Conservation (phyloP, 2,888 invertebrate species). For the Cheilosia vulpina region DNA sequence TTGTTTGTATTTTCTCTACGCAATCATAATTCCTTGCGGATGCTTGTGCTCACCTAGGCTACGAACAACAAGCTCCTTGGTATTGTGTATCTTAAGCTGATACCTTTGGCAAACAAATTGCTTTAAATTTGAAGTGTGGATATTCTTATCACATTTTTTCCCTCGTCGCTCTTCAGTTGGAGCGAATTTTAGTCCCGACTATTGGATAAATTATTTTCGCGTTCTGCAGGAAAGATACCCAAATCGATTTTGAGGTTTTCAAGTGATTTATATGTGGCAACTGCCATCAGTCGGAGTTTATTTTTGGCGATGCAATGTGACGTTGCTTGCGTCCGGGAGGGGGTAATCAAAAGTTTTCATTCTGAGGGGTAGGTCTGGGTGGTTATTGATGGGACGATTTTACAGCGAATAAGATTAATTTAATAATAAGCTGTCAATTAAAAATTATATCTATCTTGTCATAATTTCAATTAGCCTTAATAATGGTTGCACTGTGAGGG, state of each 20-base stretch:
- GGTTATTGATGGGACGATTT: conserved; percentile 4
- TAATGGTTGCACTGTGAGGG: no score
- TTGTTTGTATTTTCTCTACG: not conserved
- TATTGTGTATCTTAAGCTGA: not conserved
- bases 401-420: no score
- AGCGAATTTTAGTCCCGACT: not conserved
- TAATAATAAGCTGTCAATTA: no score
- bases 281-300: conserved; percentile 10
- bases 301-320: conserved; percentile 8
- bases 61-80: not conserved
- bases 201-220: conserved; percentile 25
- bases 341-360: not conserved
- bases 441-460: no score
- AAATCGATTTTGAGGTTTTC: not conserved
- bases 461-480: no score
- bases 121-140: not conserved
- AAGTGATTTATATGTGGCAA: conserved; percentile 48
- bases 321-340: not conserved
- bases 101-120: not conserved
- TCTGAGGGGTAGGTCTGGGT: not conserved
- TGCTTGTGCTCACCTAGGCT: conserved; percentile 26
- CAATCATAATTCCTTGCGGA: not conserved
- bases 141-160: not conserved
- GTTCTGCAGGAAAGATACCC: not conserved
- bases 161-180: conserved; percentile 2